Conservation (phyloP, 2,113 vertebrate genomes). For the cattle (Bos taurus) region ARS-UCD2.0 NC_037336.1:98393001-98393500, state of each 20-base stretch:
- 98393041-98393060: background rate
- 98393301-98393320: background rate
- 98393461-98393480: background rate
- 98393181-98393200: background rate
- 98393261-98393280: background rate
- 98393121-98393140: background rate
- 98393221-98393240: background rate
- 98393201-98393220: background rate
- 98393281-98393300: background rate
- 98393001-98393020: background rate
- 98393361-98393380: background rate
- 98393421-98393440: background rate
- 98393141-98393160: background rate
- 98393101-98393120: background rate
- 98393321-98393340: background rate
- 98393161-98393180: background rate
- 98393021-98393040: background rate
- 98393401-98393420: background rate
- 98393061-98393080: accelerated
- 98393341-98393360: background rate
- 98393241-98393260: background rate
- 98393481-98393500: background rate
- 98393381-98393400: background rate
- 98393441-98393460: background rate
- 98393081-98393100: background rate